Percentiles rank a stretch among this genome's conserved stretches.
phyloP scores from a whole-genome alignment of 2,888 invertebrate genomes.

The Phania funesta region DNA sequence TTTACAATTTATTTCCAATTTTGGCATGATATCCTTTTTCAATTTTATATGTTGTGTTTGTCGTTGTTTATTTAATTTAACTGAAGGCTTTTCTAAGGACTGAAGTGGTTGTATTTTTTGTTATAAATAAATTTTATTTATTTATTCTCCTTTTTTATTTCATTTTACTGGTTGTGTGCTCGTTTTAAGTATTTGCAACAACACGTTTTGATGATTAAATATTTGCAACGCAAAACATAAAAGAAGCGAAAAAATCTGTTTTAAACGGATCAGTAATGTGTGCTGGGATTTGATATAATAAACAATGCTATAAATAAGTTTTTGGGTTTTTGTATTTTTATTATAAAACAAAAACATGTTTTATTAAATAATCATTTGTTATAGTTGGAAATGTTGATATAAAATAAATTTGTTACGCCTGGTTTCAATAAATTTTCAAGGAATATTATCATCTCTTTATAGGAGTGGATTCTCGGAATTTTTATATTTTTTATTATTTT shows the following conservation, averaged over 20 bases:
- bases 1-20: conserved; percentile 78
- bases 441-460: too few species aligned
- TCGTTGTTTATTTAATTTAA: conserved; percentile 48
- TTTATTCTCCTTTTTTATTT: conserved; percentile 17
- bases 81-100: conserved; percentile 44
- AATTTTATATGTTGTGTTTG: conserved; percentile 26
- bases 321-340: too few species aligned
- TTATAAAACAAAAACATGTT: too few species aligned
- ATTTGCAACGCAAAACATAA: conserved; percentile 1
- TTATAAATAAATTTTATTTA: conserved; percentile 31
- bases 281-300: conserved; percentile 6
- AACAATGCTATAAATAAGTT: not conserved
- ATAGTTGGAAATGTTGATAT: too few species aligned
- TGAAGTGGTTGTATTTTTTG: conserved; percentile 42
- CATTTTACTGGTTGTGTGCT: conserved; percentile 23
- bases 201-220: conserved; percentile 63
- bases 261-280: conserved; percentile 15
- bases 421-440: too few species aligned
- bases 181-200: conserved; percentile 45
- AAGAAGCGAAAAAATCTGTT: not conserved
- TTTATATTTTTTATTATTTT: too few species aligned
- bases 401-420: too few species aligned
- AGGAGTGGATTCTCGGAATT: too few species aligned
- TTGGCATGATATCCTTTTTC: conserved; percentile 66
- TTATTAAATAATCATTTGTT: too few species aligned